Evolutionary conservation across 2,888 invertebrate genomes (phyloP), one percentile per base, ranked within the genome.

Genomic region (Mythimna impura): DNA sequence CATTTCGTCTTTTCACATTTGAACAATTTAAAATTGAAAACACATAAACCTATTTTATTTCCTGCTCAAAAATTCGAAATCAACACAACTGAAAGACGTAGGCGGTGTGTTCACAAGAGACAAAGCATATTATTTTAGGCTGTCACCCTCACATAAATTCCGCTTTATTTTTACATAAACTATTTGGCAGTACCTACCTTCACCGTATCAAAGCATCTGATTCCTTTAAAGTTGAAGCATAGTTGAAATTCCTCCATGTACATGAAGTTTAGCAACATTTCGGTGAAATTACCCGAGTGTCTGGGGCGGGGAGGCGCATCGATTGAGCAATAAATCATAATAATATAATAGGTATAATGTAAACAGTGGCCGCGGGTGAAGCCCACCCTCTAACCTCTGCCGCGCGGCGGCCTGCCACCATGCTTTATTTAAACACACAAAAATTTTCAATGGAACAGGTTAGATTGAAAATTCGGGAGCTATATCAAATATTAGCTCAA

Each of bases 291-390:
- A 91, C 90, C 80, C 86, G 87, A 91, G 88, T 88, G 88, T 77
- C 86, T 87, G 82, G 79, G 86, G 84, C 71, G 82, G 85, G 86
- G 88, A 86, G 90, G 89, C 88, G 89, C 93, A 92, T 94, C 94
- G 94, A 95, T 95, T 94, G 91, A 94, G 94, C 89, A 93, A 95
- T 95, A 95, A 95, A 95, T 95, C 94, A 95, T 93, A 92, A 93
- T 93, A 93, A 93, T 93, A 94, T 94, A 94, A 95, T 94, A 93
- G 92, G 91, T 92, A 90, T 92, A 93, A 93, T 92, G 93, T 94
- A 94, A 94, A 95, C 94, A 94, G 92, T 88, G 88, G 86, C 87
- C 90, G 88, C 83, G 89, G 90, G 89, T 88, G 89, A 84, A 82
- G 85, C 80, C 86, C 87, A 82, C 87, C 85, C 84, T 57, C 81